Percentiles rank a stretch among this genome's conserved stretches.
phyloP scores from a whole-genome alignment of 2,888 invertebrate species.

The Cyaniris semiargus region DNA sequence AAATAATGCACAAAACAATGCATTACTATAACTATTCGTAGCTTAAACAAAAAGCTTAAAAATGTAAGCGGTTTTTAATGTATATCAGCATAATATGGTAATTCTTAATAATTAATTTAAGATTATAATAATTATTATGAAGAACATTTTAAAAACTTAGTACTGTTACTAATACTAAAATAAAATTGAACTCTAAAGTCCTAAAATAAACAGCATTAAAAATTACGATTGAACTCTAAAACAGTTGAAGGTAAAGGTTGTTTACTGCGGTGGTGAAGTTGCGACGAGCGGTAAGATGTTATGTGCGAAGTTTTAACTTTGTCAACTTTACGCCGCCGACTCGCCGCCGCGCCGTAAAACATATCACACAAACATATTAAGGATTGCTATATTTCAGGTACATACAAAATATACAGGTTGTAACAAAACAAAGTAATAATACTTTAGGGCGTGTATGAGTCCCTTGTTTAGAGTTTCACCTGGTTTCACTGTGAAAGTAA shows the following conservation, averaged over 20 bases:
- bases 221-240: neutral
- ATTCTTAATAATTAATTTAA: neutral
- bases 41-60: no score
- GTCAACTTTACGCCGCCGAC: neutral
- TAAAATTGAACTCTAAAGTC: neutral
- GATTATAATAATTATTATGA: no score
- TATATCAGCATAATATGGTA: neutral
- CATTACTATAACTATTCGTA: neutral
- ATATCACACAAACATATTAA: slow-evolving; percentile 3
- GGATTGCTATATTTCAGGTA: no score
- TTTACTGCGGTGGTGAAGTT: neutral
- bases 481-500: no score
- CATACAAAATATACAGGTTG: no score
- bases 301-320: slow-evolving; percentile 1
- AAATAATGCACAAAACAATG: neutral
- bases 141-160: no score
- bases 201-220: neutral
- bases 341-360: neutral
- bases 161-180: no score
- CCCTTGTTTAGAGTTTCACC: no score
- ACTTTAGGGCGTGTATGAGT: no score
- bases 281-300: neutral
- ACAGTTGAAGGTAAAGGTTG: neutral
- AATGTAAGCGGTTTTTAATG: no score
- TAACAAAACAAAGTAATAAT: no score